phyloP scores from a whole-genome alignment of 2,888 invertebrate species.

The Chrysina gloriosa region DNA sequence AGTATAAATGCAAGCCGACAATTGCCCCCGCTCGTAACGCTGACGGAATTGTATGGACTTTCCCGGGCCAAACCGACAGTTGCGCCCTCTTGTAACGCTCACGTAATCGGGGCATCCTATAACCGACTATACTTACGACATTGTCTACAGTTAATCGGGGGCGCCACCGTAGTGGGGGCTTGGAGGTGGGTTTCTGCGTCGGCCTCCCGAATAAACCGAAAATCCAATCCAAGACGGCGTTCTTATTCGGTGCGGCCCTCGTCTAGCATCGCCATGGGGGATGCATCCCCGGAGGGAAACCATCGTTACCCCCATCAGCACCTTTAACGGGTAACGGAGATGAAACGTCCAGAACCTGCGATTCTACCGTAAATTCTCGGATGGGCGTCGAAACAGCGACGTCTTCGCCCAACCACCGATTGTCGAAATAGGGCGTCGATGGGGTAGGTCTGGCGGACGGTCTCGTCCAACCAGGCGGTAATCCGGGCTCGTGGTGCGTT shows the following conservation, averaged over 20 bases:
- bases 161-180: conserved; percentile 20
- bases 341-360: conserved; percentile 18
- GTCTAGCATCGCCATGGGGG: conserved; percentile 31
- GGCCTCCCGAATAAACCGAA: conserved; percentile 56
- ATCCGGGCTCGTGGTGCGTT: conserved; percentile 52
- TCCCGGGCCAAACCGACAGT: too few relatives aligned
- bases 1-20: too few relatives aligned
- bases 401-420: not conserved
- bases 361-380: conserved; percentile 34
- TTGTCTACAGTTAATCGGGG: conserved; percentile 51
- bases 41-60: too few relatives aligned
- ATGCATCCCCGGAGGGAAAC: conserved; percentile 24
- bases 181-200: conserved; percentile 43
- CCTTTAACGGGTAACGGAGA: not conserved
- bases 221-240: conserved; percentile 59
- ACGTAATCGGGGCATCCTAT: too few relatives aligned
- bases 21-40: too few relatives aligned
- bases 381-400: not conserved
- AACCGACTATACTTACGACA: conserved; percentile 55
- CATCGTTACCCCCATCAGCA: not conserved
- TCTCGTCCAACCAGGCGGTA: conserved; percentile 51
- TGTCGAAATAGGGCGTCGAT: not conserved
- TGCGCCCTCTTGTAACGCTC: too few relatives aligned
- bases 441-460: conserved; percentile 39
- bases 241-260: conserved; percentile 43